Evolutionary conservation across 2,113 vertebrate genomes (phyloP), one percentile per base, ranked within the genome.

Genomic region (Camelus bactrianus): DNA sequence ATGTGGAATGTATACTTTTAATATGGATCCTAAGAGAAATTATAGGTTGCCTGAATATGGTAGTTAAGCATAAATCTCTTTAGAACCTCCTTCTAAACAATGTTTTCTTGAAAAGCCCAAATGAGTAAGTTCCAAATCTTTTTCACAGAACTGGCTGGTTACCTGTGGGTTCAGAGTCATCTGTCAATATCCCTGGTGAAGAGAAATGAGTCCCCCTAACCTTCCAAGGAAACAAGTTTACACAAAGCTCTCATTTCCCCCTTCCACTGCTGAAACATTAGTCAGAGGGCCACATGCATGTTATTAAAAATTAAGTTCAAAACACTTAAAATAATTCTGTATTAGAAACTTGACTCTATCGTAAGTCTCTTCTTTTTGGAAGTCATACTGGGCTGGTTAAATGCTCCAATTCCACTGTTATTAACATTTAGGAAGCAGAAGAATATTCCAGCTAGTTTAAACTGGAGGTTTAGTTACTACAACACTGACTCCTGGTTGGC

Each of bases 341-440:
- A 99, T 99, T 99, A 99, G 99, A 99, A 99, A 99, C 98, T 98
- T 98, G 99, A 99, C 99, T 99, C 99, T 99, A 99, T 98, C 97
- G 0, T 97, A 98, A 99, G 99, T 99, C 99, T 99, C 98, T 99
- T 99, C 98, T 98, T 99, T 99, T 98, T 98, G 98, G 99, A 99
- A 99, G 98, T 98, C 99, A 98, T 98, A 98, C 98, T 97, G 98
- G 99, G 98, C 98, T 98, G 98, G 98, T 98, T 98, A 99, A 99
- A 99, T 98, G 99, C 98, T 99, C 98, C 98, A 98, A 98, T 99
- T 98, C 99, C 99, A 98, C 98, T 98, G 99, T 99, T 99, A 98
- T 98, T 98, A 98, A 98, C 98, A 98, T 98, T 98, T 98, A 98
- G 98, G 98, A 98, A 98, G 98, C 98, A 98, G 98, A 98, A 98